Conservation (phyloP, 2,113 vertebrate genomes). For the Cyprinodon tularosa region DNA sequence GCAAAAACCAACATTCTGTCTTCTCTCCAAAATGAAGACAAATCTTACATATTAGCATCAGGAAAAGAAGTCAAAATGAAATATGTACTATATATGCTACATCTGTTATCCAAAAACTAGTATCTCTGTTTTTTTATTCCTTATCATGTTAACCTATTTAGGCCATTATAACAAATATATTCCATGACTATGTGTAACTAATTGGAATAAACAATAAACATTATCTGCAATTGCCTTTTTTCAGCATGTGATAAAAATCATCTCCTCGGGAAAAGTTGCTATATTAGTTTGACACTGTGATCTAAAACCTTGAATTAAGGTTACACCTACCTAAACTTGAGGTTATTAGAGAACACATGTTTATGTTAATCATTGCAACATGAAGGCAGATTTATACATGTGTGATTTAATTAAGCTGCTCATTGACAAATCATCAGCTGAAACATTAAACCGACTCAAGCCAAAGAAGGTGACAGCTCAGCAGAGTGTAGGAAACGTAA, state of each 20-base stretch:
- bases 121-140: too few relatives aligned
- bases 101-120: too few relatives aligned
- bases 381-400: background rate
- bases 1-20: too few relatives aligned
- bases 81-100: too few relatives aligned
- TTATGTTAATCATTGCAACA: slow-evolving; percentile 11
- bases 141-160: background rate
- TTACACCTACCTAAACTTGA: background rate
- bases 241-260: background rate
- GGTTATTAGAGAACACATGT: background rate
- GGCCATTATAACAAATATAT: background rate
- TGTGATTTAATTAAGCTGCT: background rate
- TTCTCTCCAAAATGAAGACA: too few relatives aligned
- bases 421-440: background rate
- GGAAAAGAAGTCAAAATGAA: too few relatives aligned
- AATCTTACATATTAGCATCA: too few relatives aligned
- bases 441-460: background rate
- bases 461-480: slow-evolving; percentile 24
- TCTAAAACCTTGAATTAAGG: too few relatives aligned
- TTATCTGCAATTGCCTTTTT: background rate
- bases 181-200: background rate
- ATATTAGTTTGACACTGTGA: background rate
- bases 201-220: background rate
- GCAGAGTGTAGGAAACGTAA: slow-evolving; percentile 24
- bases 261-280: too few relatives aligned